Percentiles rank a stretch among this genome's conserved stretches.
phyloP scores from a whole-genome alignment of 2,888 invertebrate species.

The Thymelicus acteon region DNA sequence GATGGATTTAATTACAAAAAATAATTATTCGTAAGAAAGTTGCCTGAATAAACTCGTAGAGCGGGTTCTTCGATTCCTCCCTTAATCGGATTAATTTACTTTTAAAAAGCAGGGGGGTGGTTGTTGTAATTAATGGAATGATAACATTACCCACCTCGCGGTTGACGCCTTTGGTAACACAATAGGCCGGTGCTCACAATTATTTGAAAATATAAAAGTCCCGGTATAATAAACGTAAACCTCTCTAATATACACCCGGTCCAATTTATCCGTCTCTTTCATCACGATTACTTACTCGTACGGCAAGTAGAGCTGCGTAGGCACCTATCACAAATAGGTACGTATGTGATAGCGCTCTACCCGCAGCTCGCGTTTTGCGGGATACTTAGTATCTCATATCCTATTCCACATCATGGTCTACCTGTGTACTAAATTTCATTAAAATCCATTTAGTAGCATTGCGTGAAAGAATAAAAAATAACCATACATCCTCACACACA shows the following conservation, averaged over 20 bases:
- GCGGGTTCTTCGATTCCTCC: conserved; percentile 83
- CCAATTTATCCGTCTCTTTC: conserved; percentile 35
- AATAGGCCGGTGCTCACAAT: conserved; percentile 51
- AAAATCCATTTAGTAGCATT: too few relatives aligned
- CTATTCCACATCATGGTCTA: too few relatives aligned
- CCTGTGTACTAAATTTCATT: too few relatives aligned
- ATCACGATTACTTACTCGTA: conserved; percentile 29
- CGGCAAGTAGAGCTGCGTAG: conserved; percentile 15
- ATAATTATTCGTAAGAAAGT: conserved; percentile 84
- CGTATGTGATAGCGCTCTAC: neutral
- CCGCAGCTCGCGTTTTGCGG: too few relatives aligned
- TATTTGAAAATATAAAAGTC: conserved; percentile 44
- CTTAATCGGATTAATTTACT: conserved; percentile 85
- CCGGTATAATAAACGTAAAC: conserved; percentile 34
- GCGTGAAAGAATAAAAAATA: too few relatives aligned
- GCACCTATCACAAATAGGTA: conserved; percentile 25
- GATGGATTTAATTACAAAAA: conserved; percentile 86
- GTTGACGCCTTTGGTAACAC: conserved; percentile 70
- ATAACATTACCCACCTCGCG: conserved; percentile 82
- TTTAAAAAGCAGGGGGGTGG: conserved; percentile 81
- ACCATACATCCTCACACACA: too few relatives aligned
- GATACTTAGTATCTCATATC: too few relatives aligned
- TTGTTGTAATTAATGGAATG: conserved; percentile 84
- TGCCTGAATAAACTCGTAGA: conserved; percentile 83
- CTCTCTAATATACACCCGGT: conserved; percentile 33